Evolutionary conservation across 2,797 vertebrate genomes (phyloP), one percentile per base, ranked within the genome.

Genomic region (Rhabdophis nuchalis): DNA sequence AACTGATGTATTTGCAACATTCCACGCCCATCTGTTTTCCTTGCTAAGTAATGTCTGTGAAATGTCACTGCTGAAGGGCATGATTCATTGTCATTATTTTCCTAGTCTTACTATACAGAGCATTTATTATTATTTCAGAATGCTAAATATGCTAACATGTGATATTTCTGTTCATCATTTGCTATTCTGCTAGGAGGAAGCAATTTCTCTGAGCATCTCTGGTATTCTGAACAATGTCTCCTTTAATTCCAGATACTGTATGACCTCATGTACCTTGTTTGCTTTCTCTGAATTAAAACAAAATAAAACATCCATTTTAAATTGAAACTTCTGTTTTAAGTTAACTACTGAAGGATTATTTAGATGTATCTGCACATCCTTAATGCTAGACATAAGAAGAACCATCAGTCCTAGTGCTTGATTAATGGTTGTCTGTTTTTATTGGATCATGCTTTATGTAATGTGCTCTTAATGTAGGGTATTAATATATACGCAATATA

Each of bases 381-480:
- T 85, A 20, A 77, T 72, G 29, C n/a, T 5, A 61, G 64, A 20
- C 53, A 57, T 14, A 52, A 25, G 41, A 58, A 60, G 89, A 85
- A 85, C 57, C 6, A 12, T 91, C 86, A 46, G 14, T 32, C 85
- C 52, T 41, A 72, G 4, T 18, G 16, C 16, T 57, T 54, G 86
- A 82, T 29, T 77, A 77, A 77, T 88, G 29, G 29, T 41, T 77
- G 6, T 29, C 27, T 72, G 18, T 54, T 56, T 82, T 82, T 25
- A 82, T 82, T 82, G 77, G 36, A 82, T 60, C 27, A 60, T 64
- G 20, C 60, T 89, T 68, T 10, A 68, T 89, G 14, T 52, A 92
- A 92, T 96, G 86, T 95, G 41, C 32, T 95, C 89, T 95, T 95
- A 96, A 94, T 95, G 95, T 60, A 95, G 52, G 85, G 92, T 5